Percentiles rank a stretch among this genome's conserved stretches.
These are phyloP conservation scores for Hirtodrosophila cameraria DNA, from an alignment of 2,888 invertebrate genomes.

Conservation along the genomic window DNA sequence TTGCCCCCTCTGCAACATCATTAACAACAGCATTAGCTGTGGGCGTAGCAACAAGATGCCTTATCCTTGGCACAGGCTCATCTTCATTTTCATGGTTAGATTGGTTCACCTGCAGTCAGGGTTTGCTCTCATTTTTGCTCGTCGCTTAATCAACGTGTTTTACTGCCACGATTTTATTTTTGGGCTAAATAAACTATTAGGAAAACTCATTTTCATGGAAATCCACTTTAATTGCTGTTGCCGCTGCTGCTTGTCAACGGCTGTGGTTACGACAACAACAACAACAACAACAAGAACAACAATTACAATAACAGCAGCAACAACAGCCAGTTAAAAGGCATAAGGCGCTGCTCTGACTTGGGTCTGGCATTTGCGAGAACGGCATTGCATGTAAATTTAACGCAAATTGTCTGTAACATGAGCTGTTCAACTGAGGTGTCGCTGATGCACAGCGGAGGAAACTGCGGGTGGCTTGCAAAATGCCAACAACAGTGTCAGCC, in stretches of 20 bases:
- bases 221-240: constrained; percentile 76
- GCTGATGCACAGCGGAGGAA: constrained; percentile 2
- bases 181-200: constrained; percentile 74
- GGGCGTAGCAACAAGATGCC: constrained; percentile 11
- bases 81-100: constrained; percentile 10
- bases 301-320: constrained; percentile 22
- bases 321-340: constrained; percentile 29
- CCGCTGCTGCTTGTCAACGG: constrained; percentile 30
- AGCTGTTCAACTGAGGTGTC: constrained; percentile 58
- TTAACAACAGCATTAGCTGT: constrained; percentile 4
- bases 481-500: constrained; percentile 75
- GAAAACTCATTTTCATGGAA: constrained; percentile 76
- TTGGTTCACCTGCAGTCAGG: constrained; percentile 26
- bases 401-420: constrained; percentile 80
- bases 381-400: constrained; percentile 76
- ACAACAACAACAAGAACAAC: constrained; percentile 28
- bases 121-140: constrained; percentile 1
- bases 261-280: constrained; percentile 35
- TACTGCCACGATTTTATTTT: constrained; percentile 66
- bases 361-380: constrained; percentile 61
- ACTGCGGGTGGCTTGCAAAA: constrained; percentile 46
- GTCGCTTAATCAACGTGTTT: constrained; percentile 61
- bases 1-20: neutral
- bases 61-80: constrained; percentile 27
- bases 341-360: constrained; percentile 14